These are phyloP conservation scores for Scatophagus argus DNA, from an alignment of 2,113 vertebrate genomes.

Conservation along the genomic window DNA sequence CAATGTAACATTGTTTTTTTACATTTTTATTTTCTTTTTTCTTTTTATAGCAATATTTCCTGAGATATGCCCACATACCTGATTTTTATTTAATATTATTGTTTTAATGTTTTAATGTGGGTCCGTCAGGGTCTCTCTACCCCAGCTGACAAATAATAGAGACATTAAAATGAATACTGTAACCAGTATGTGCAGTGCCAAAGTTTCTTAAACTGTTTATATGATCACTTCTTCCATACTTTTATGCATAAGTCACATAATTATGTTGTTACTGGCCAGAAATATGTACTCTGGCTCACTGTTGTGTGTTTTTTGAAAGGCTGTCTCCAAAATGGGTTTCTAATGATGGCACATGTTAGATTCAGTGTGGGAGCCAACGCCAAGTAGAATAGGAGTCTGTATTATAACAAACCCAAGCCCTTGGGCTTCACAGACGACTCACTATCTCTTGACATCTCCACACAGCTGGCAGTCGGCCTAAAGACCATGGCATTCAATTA, in stretches of 20 bases:
- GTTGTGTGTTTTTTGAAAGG: conserved; percentile 22
- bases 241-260: conserved; percentile 12
- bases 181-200: not conserved
- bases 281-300: conserved; percentile 38
- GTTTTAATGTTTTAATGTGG: too few relatives aligned
- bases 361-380: conserved; percentile 46
- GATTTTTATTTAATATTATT: not conserved
- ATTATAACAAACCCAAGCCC: conserved; percentile 26
- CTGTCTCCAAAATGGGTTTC: conserved; percentile 47
- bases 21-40: not conserved
- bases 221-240: not conserved
- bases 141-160: too few relatives aligned
- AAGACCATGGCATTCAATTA: conserved; percentile 73
- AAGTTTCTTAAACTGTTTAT: conserved; percentile 17
- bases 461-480: conserved; percentile 73
- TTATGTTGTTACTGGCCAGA: conserved; percentile 18
- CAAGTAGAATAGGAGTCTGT: conserved; percentile 64
- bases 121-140: too few relatives aligned
- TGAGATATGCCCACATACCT: not conserved
- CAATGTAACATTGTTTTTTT: not conserved
- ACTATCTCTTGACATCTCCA: conserved; percentile 72
- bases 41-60: not conserved
- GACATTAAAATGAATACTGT: too few relatives aligned
- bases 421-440: conserved; percentile 50
- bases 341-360: conserved; percentile 54